These are phyloP conservation scores for Cercopithecus mona DNA, from an alignment of 2,113 vertebrate genomes.

Conservation along the genomic window DNA sequence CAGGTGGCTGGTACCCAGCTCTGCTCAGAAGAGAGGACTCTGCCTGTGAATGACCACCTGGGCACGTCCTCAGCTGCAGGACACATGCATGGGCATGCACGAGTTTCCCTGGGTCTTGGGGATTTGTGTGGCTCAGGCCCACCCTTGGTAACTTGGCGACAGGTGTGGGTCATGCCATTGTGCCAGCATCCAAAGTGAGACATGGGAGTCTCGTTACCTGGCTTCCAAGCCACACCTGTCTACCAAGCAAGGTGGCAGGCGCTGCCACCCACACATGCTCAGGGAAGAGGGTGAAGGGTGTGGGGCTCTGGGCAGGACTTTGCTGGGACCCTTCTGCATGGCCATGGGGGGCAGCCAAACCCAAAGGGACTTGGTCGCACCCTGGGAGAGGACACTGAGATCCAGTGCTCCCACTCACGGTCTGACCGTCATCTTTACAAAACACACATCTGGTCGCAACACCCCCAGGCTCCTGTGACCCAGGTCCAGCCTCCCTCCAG, in stretches of 20 bases:
- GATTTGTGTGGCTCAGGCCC: background rate
- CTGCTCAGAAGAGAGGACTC: background rate
- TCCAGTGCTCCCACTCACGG: rapidly evolving
- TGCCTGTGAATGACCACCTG: rapidly evolving
- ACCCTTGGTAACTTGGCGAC: background rate
- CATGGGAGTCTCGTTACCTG: background rate
- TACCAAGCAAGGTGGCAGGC: background rate
- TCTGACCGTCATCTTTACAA: background rate
- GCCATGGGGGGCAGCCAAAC: background rate
- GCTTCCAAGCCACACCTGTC: background rate
- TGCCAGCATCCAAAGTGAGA: background rate
- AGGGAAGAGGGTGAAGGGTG: background rate
- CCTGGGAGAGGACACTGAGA: background rate
- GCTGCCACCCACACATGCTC: no score
- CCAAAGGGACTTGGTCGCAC: no score
- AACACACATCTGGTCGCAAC: background rate
- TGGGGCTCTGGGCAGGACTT: background rate
- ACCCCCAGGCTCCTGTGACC: background rate
- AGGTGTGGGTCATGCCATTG: background rate
- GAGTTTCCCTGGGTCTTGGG: background rate
- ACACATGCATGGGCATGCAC: rapidly evolving
- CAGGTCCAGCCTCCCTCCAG: background rate
- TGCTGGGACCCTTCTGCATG: no score
- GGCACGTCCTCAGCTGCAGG: background rate
- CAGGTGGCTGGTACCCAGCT: background rate